Percentiles rank a stretch among this genome's conserved stretches.
phyloP scores from a whole-genome alignment of 2,888 invertebrate species.

The Onthophagus sagittarius region DNA sequence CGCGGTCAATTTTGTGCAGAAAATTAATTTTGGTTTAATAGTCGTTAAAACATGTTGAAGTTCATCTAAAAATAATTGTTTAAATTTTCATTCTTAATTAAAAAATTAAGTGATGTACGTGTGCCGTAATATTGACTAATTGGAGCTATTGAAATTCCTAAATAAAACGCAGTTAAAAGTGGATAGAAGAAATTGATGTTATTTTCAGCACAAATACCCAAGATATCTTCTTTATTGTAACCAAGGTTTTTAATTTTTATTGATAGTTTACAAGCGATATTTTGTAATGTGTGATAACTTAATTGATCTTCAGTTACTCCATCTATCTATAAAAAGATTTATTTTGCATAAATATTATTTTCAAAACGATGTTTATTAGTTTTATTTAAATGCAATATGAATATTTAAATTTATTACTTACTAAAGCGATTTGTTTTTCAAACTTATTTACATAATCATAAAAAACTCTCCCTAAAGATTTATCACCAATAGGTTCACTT shows the following conservation, averaged over 20 bases:
- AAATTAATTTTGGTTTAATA: conserved; percentile 42
- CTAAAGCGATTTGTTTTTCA: too few relatives aligned
- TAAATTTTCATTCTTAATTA: background rate
- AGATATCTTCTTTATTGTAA: background rate
- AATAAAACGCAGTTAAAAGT: conserved; percentile 13
- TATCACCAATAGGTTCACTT: too few relatives aligned
- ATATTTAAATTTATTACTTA: too few relatives aligned
- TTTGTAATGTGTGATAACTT: conserved; percentile 7
- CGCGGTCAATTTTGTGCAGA: conserved; percentile 44
- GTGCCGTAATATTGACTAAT: background rate
- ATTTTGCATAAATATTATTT: too few relatives aligned
- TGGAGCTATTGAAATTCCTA: conserved; percentile 10
- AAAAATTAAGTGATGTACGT: background rate
- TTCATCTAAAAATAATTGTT: conserved; percentile 25
- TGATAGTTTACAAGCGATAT: conserved; percentile 4
- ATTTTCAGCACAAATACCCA: conserved; percentile 13
- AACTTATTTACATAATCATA: too few relatives aligned
- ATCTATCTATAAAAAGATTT: conserved; percentile 1
- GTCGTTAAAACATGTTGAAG: conserved; percentile 30
- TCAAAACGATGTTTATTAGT: too few relatives aligned
- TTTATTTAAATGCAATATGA: too few relatives aligned
- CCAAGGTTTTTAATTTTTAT: conserved; percentile 2
- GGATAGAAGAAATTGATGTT: conserved; percentile 12
- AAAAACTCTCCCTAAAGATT: too few relatives aligned
- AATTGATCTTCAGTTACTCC: background rate